Evolutionary conservation across 2,113 vertebrate genomes (phyloP), one percentile per base, ranked within the genome.

Genomic region (Platichthys flesus): DNA sequence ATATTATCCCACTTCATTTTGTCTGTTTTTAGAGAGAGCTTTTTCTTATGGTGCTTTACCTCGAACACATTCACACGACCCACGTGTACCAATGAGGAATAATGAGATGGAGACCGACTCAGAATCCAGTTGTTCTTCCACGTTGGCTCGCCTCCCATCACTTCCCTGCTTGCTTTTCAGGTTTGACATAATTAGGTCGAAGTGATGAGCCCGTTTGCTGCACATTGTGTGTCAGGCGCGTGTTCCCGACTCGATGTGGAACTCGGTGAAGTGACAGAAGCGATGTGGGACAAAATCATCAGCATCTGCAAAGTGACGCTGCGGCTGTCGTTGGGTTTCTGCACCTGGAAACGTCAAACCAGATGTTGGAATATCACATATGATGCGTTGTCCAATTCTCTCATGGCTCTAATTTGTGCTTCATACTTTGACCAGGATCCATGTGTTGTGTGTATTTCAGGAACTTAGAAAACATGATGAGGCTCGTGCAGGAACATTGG

Each of bases 331-430:
- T 12, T 4, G 4, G 12, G 40, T 42, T 2, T 10, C 40, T 42
- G 15, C 15, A 16, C 15, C 4, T 18, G 14, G 45, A 49, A 18
- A 49, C 5, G 15, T 49, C 45, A 49, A 49, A 49, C 15, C 5
- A 79, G 77, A 74, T 79, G 85, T 49, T 81, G 72, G 75, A 83
- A 57, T 40, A 61, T 83, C 74, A 60, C 55, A 52, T 0, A 58
- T 13, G 9, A 13, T 42, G 40, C 40, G 1, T 9, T 13, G 40
- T 42, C 40, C 40, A 42, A 2, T 42, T 42, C 35, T 37, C 35
- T 37, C 35, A 37, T 9, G 35, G 35, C 9, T 37, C 40, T 31
- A 7, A 7, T 7, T 7, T 31, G 31, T 7, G 31, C 31, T 31
- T 31, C 31, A 7, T 31, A 31, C 31, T 31, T 7, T 31, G 31